Evolutionary conservation across 2,888 invertebrate genomes (phyloP), one percentile per base, ranked within the genome.

Genomic region (Liopterus haemorrhoidalis): DNA sequence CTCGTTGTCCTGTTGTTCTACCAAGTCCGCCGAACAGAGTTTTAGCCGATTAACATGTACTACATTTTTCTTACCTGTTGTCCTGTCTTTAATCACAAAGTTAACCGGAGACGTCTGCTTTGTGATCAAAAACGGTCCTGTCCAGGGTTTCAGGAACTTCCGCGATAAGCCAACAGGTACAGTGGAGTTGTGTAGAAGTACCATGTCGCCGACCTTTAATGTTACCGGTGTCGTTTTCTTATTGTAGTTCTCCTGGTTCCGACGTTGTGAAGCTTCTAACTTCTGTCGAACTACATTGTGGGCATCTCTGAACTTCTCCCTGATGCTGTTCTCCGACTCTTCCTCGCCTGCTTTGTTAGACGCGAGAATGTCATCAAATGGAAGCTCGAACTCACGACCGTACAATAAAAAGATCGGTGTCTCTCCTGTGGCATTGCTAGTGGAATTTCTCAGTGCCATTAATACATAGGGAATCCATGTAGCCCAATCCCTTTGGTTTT

Each of bases 401-500:
- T 50, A 48, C 21, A 57, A 18, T 15, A 57, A 32, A 27, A 53
- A 57, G 19, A 41, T 53, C 4, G 56, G 54, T 0, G 51, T 47
- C 14, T 54, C 48, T n/a, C 47, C 44, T 1, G 57, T 57, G 2
- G 57, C 24, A n/a, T 32, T 36, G 35, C 57, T 54, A 9, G 43
- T 25, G 2, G 28, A 32, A 11, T 45, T 48, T 30, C 54, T 27
- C 37, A 52, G 56, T 2, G 58, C 53, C 52, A 58, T 54, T 27
- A 59, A 19, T 0, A 52, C 55, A 36, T 50, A 56, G 1, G 58
- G 57, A 19, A 63, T 15, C 53, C 54, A 54, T 14, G 49, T 22
- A 28, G 61, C 61, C 60, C 60, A 62, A 33, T 58, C 52, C n/a
- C 31, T 15, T 12, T 55, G 52, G 4, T 54, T 38, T 24, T 51